Percentiles rank a stretch among this genome's conserved stretches.
Evolutionary conservation across 2,113 vertebrate genomes (phyloP).

Genomic region (Stigmatopora nigra): DNA sequence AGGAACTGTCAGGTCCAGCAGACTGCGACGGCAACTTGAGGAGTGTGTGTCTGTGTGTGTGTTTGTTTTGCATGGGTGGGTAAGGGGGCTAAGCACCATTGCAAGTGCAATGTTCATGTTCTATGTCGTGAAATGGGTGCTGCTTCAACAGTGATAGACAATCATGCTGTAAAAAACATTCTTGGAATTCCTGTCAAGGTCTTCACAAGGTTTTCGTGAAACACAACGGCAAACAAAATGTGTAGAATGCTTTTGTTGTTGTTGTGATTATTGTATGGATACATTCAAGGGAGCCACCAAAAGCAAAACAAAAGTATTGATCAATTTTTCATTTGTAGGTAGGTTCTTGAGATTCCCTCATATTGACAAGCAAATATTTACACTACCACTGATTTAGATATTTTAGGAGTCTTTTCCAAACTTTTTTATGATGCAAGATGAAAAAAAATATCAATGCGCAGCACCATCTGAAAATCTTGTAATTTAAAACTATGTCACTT

Average conservation of each 20-base stretch:
- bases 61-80: conserved; percentile 1
- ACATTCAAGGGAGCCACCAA: neutral
- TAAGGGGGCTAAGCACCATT: neutral
- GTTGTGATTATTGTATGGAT: neutral
- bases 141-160: conserved; percentile 27
- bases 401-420: no score
- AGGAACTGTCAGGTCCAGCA: conserved; percentile 49
- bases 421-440: no score
- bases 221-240: neutral
- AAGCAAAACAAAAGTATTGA: neutral
- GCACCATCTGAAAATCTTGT: no score
- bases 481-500: no score
- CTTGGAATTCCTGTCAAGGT: conserved; percentile 16
- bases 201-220: neutral
- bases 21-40: conserved; percentile 54
- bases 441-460: no score
- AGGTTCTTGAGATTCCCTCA: no score
- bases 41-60: conserved; percentile 17
- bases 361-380: no score
- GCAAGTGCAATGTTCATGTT: conserved; percentile 11
- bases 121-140: conserved; percentile 26
- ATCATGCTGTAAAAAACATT: conserved; percentile 31
- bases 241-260: neutral
- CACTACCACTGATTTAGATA: no score
- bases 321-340: no score